Conservation (phyloP, 53 echinoderm and acorn worm species). For the Actinopyga echinites region DNA sequence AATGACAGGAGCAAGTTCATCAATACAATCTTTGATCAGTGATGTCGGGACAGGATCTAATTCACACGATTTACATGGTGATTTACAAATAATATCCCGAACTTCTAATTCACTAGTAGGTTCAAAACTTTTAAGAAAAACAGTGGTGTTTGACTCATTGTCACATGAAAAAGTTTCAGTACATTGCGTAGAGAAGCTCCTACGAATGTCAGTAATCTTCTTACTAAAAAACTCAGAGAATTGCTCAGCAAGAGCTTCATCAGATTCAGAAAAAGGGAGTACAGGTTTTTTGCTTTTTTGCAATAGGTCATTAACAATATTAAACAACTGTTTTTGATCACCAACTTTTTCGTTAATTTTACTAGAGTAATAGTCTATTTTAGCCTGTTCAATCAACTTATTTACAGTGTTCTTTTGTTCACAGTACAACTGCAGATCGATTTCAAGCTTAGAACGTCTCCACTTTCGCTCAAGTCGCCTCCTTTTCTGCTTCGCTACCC, state of each 20-base stretch:
- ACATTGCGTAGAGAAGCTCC: neutral
- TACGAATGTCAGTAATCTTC: constrained; percentile 29
- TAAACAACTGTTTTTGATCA: constrained; percentile 41
- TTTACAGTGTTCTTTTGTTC: constrained; percentile 7
- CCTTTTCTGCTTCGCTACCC: neutral
- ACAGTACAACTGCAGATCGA: constrained; percentile 43
- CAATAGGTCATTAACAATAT: constrained; percentile 33
- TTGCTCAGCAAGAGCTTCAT: constrained; percentile 34
- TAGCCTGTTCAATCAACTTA: constrained; percentile 29
- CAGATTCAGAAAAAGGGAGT: constrained; percentile 10
- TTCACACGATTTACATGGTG: neutral
- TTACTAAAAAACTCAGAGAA: constrained; percentile 38
- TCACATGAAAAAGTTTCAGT: constrained; percentile 18
- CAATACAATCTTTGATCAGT: neutral
- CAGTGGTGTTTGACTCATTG: neutral
- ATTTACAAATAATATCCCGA: neutral
- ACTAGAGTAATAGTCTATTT: constrained; percentile 29
- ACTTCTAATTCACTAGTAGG: constrained; percentile 1
- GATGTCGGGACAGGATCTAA: neutral
- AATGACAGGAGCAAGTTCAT: neutral
- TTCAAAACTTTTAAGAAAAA: neutral
- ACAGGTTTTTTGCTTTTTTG: constrained; percentile 22
- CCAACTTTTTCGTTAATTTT: constrained; percentile 13
- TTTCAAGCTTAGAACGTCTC: constrained; percentile 38
- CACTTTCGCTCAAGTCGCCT: constrained; percentile 40